Percentiles rank a stretch among this genome's conserved stretches.
These are phyloP conservation scores for Rhombomys opimus DNA, from an alignment of 2,113 vertebrate genomes.

Conservation along the genomic window DNA sequence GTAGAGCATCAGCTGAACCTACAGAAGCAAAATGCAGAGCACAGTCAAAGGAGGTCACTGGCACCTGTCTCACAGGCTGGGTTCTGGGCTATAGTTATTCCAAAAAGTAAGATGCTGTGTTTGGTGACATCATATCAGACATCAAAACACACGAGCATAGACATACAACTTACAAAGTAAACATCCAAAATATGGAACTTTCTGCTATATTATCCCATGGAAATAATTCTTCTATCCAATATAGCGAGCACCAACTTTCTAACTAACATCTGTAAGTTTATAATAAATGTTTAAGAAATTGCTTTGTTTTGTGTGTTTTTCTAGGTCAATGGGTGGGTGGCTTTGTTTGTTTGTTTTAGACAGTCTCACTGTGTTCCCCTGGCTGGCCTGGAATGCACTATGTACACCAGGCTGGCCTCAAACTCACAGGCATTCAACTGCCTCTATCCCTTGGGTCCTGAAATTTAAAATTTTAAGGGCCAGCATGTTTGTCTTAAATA, in stretches of 20 bases:
- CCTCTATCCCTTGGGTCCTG: not conserved
- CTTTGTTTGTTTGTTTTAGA: not conserved
- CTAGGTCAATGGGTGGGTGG: not conserved
- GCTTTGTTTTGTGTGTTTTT: not conserved
- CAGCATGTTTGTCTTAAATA: not conserved
- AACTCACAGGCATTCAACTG: not conserved
- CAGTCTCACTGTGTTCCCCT: not conserved
- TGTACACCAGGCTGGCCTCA: not conserved
- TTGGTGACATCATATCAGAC: not conserved
- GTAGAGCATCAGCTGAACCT: slow-evolving; percentile 96
- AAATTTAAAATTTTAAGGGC: not conserved
- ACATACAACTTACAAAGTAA: slow-evolving; percentile 37
- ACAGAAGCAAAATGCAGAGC: slow-evolving; percentile 61
- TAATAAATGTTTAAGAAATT: slow-evolving; percentile 2
- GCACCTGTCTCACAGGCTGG: not conserved
- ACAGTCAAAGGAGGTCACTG: slow-evolving; percentile 24
- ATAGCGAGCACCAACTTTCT: slow-evolving; percentile 16
- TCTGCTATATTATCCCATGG: not conserved
- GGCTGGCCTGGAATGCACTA: not conserved
- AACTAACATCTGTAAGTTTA: not conserved
- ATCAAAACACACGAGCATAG: not conserved
- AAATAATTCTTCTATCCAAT: slow-evolving; percentile 30
- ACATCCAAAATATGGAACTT: not conserved
- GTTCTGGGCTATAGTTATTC: not conserved
- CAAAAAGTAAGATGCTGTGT: slow-evolving; percentile 18